Conservation (phyloP, 2,113 vertebrate species). For the Procapra przewalskii region DNA sequence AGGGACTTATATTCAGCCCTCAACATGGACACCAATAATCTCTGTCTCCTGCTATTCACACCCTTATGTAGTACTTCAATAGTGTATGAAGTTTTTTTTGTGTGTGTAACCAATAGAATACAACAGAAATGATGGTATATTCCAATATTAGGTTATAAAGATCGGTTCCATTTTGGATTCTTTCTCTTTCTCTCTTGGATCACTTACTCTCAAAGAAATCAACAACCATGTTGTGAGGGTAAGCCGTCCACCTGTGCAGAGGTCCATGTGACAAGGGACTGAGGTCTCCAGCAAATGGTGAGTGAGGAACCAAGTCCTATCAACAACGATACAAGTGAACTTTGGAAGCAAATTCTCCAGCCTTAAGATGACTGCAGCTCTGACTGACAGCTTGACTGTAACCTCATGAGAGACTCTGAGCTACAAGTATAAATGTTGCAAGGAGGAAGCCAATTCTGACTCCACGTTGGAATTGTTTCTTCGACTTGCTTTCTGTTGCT, state of each 20-base stretch:
- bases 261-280: background rate
- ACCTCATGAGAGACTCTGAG: background rate
- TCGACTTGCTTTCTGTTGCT: background rate
- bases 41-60: background rate
- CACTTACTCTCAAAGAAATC: background rate
- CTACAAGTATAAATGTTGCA: background rate
- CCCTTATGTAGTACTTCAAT: background rate
- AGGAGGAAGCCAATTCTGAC: background rate
- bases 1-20: background rate
- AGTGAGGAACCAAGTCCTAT: background rate
- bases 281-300: background rate
- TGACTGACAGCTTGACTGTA: background rate
- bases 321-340: background rate
- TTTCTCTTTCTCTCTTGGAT: background rate
- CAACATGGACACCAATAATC: background rate
- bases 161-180: background rate
- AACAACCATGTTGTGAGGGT: background rate
- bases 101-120: background rate
- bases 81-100: background rate
- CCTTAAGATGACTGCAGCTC: background rate
- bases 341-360: background rate
- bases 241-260: background rate
- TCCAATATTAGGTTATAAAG: background rate
- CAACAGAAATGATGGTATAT: background rate
- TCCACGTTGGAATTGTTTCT: background rate